Evolutionary conservation across 2,113 vertebrate genomes (phyloP).

Genomic region (Bambusicola thoracicus): DNA sequence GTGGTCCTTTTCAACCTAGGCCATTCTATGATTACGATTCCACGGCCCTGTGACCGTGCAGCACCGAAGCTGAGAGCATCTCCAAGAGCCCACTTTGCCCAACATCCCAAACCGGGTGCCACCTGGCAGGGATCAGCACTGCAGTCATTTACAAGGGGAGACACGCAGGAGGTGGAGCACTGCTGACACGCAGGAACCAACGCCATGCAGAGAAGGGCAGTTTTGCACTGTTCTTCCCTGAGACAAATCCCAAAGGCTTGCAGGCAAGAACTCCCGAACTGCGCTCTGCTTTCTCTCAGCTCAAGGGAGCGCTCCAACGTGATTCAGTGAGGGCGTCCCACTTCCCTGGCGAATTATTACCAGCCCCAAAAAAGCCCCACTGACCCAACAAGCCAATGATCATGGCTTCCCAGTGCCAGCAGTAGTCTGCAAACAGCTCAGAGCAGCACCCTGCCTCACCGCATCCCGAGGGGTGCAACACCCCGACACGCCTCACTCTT

Average conservation of each 20-base stretch:
- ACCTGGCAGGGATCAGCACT: neutral
- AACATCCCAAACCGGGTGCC: neutral
- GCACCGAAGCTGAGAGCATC: neutral
- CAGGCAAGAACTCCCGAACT: neutral
- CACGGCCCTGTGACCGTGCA: neutral
- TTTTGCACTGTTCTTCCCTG: neutral
- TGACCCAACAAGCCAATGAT: conserved; percentile 16
- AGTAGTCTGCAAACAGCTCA: neutral
- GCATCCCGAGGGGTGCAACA: neutral
- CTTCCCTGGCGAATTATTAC: conserved; percentile 15
- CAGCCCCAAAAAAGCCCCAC: conserved; percentile 11
- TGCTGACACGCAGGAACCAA: neutral
- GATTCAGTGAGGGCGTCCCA: conserved; percentile 19
- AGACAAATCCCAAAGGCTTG: neutral
- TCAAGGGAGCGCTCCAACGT: conserved; percentile 16
- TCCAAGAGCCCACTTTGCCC: neutral
- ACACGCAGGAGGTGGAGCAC: neutral
- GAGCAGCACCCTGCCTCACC: neutral
- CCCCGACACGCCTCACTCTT: neutral
- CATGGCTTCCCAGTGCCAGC: neutral
- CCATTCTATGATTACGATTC: no score
- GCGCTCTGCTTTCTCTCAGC: neutral
- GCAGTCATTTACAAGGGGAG: neutral
- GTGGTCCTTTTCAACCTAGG: no score
- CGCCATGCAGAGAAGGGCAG: neutral